A percentile compares a stretch with the other conserved stretches of the same genome.
Evolutionary conservation across 2,888 invertebrate species (phyloP).

Genomic region (Harmothoe impar): DNA sequence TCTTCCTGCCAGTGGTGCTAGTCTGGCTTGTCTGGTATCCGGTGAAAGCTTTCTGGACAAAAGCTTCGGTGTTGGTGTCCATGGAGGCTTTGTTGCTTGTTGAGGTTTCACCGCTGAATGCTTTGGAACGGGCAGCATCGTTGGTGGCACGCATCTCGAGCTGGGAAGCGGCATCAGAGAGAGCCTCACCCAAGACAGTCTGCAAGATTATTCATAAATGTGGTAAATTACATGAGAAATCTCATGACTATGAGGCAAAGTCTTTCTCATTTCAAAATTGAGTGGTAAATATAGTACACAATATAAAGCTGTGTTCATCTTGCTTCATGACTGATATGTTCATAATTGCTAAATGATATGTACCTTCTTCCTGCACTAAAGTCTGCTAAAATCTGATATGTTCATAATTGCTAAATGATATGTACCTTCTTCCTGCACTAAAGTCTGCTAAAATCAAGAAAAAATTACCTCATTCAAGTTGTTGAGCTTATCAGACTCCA

Average conservation of each 20-base stretch:
- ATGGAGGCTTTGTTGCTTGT: not conserved
- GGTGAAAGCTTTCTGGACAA: conserved; percentile 39
- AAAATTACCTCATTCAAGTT: not conserved
- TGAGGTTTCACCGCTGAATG: conserved; percentile 18
- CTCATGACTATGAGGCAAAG: not conserved
- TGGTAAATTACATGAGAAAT: not conserved
- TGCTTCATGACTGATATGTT: not conserved
- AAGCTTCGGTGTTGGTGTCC: not conserved
- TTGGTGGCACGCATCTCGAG: not conserved
- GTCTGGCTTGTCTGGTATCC: conserved; percentile 26
- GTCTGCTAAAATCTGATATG: not conserved
- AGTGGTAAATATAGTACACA: not conserved
- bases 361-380: not conserved
- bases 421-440: not conserved
- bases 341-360: not conserved
- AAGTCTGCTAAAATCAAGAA: not conserved
- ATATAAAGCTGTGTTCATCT: not conserved
- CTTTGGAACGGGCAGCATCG: not conserved
- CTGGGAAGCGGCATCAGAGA: conserved; percentile 2
- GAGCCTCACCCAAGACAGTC: conserved; percentile 48
- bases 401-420: not conserved
- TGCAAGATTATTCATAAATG: not conserved
- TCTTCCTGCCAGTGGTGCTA: conserved; percentile 57
- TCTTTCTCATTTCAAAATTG: not conserved
- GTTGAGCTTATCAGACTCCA: not conserved